These are phyloP conservation scores for Phrynocephalus vlangalii DNA, from an alignment of 2,797 vertebrate genomes.

Conservation along the genomic window DNA sequence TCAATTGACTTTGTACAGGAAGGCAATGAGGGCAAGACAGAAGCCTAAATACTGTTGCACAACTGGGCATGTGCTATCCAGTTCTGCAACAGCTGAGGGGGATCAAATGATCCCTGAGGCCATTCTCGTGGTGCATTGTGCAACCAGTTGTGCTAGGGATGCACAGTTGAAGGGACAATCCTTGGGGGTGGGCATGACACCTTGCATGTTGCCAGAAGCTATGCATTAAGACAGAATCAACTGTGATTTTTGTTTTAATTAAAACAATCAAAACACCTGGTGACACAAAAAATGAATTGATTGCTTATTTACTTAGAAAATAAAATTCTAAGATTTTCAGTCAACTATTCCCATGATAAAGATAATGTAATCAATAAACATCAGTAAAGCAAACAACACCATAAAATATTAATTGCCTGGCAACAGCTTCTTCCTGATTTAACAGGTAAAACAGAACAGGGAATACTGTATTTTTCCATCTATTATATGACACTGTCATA, in stretches of 20 bases:
- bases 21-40: not conserved
- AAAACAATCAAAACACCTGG: not conserved
- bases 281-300: not conserved
- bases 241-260: no score
- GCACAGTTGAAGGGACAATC: no score
- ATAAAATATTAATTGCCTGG: not conserved
- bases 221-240: not conserved
- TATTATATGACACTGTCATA: no score
- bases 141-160: no score
- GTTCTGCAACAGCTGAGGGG: no score
- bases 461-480: not conserved
- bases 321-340: not conserved
- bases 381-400: not conserved
- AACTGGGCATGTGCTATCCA: no score
- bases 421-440: not conserved
- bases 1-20: slow-evolving; percentile 16
- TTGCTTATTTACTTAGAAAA: not conserved
- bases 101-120: no score
- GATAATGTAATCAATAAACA: not conserved
- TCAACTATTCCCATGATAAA: not conserved
- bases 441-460: not conserved
- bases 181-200: no score
- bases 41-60: no score
- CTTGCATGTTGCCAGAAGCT: not conserved
- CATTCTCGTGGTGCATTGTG: no score